Conservation (phyloP, 2,888 invertebrate genomes). For the Caradrina kadenii region DNA sequence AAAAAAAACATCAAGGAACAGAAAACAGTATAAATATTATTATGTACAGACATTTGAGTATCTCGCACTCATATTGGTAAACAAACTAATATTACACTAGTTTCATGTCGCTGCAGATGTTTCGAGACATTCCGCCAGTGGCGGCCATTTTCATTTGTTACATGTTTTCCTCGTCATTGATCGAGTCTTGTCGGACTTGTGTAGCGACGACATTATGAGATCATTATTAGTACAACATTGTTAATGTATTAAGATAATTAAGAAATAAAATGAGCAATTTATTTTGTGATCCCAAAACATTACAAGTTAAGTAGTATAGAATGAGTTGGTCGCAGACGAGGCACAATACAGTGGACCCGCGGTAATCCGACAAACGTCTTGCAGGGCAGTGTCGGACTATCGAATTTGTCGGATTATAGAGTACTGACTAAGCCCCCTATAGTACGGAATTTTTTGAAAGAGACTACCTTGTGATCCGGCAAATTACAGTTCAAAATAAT, state of each 20-base stretch:
- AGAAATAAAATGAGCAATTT: background rate
- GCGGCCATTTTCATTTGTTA: background rate
- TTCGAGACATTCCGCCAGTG: conserved; percentile 31
- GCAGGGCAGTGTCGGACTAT: too few species aligned
- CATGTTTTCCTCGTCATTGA: background rate
- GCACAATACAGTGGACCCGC: too few species aligned
- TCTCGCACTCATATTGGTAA: conserved; percentile 63
- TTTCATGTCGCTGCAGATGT: conserved; percentile 47
- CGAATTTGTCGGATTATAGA: too few species aligned
- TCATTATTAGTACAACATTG: conserved; percentile 49
- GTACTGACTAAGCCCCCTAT: too few species aligned
- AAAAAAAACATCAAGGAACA: conserved; percentile 64
- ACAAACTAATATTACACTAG: conserved; percentile 52
- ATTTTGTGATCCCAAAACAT: background rate
- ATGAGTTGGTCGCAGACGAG: too few species aligned
- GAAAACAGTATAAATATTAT: conserved; percentile 75
- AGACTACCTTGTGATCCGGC: too few species aligned
- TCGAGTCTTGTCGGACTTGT: background rate
- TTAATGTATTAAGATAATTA: conserved; percentile 1
- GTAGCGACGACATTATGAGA: conserved; percentile 41
- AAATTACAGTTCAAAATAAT: too few species aligned
- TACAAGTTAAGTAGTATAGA: too few species aligned
- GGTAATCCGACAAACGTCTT: too few species aligned
- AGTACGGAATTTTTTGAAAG: too few species aligned
- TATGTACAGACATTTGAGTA: conserved; percentile 74